phyloP scores from a whole-genome alignment of 1,140 invertebrate genomes.

The Contarinia nasturtii region DNA sequence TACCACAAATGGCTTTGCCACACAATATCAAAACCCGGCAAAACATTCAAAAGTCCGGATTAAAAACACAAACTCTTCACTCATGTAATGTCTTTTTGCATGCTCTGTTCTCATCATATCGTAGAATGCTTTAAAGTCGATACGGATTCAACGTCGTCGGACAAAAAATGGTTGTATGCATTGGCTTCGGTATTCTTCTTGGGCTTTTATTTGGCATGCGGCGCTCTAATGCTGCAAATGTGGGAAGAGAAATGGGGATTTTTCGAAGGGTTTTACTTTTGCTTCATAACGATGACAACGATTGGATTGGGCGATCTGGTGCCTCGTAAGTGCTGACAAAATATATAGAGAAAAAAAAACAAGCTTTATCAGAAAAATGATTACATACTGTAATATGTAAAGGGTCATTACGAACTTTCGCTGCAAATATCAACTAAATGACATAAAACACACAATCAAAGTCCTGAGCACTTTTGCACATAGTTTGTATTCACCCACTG shows the following conservation, averaged over 20 bases:
- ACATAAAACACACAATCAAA: too few relatives aligned
- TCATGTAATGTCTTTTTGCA: too few relatives aligned
- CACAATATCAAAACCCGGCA: not conserved
- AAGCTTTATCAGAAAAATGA: too few relatives aligned
- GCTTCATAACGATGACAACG: conserved; percentile 91
- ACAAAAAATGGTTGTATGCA: conserved; percentile 39
- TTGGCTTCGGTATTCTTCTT: conserved; percentile 49
- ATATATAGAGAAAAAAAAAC: too few relatives aligned
- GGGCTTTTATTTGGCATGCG: conserved; percentile 57
- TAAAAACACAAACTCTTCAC: not conserved
- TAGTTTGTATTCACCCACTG: too few relatives aligned
- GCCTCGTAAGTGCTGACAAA: too few relatives aligned
- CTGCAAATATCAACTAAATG: too few relatives aligned
- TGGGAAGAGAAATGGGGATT: conserved; percentile 80
- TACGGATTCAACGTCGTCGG: conserved; percentile 7
- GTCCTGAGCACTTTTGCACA: too few relatives aligned
- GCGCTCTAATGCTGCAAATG: conserved; percentile 47
- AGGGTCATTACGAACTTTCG: too few relatives aligned
- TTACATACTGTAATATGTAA: too few relatives aligned
- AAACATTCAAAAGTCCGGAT: not conserved
- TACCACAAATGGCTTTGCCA: not conserved
- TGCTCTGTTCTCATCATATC: not conserved
- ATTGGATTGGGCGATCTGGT: too few relatives aligned
- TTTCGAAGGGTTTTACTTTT: conserved; percentile 86
- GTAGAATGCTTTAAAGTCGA: not conserved